phyloP scores from a whole-genome alignment of 1,140 invertebrate species.

The Rhyzopertha dominica region DNA sequence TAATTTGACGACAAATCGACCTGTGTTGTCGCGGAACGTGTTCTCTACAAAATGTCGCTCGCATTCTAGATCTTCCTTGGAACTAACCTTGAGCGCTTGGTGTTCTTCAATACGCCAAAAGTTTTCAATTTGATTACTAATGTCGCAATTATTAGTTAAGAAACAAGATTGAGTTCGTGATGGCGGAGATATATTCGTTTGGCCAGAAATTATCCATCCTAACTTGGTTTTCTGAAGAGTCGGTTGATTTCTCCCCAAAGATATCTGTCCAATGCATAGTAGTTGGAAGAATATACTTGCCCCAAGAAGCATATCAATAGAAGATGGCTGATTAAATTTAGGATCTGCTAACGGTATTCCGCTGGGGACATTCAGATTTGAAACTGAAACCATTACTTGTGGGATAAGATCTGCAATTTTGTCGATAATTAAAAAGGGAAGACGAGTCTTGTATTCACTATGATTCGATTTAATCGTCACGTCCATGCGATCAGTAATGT shows the following conservation, averaged over 20 bases:
- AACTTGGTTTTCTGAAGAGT: conserved; percentile 34
- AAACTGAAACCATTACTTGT: conserved; percentile 6
- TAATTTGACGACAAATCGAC: conserved; percentile 20
- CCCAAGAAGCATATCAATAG: conserved; percentile 31
- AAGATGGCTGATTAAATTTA: conserved; percentile 22
- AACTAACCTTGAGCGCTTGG: background rate
- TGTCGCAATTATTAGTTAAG: background rate
- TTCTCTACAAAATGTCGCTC: conserved; percentile 18
- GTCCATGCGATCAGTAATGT: conserved; percentile 1
- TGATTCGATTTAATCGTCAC: conserved; percentile 6
- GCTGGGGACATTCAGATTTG: conserved; percentile 22
- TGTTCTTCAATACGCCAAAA: conserved; percentile 16
- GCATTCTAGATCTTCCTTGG: conserved; percentile 19
- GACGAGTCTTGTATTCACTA: conserved; percentile 5
- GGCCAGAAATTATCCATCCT: conserved; percentile 26
- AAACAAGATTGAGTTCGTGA: background rate
- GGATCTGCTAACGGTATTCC: conserved; percentile 31
- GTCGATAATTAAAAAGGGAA: conserved; percentile 12
- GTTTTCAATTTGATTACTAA: conserved; percentile 10
- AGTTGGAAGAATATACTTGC: conserved; percentile 32
- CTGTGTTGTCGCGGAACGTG: conserved; percentile 5
- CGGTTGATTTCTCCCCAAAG: conserved; percentile 22
- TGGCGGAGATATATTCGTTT: too few relatives aligned
- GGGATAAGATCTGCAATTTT: conserved; percentile 5
- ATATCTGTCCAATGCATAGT: conserved; percentile 24